Percentiles rank a stretch among this genome's conserved stretches.
phyloP scores from a whole-genome alignment of 1,140 invertebrate species.

The Pristionchus pacificus region DNA sequence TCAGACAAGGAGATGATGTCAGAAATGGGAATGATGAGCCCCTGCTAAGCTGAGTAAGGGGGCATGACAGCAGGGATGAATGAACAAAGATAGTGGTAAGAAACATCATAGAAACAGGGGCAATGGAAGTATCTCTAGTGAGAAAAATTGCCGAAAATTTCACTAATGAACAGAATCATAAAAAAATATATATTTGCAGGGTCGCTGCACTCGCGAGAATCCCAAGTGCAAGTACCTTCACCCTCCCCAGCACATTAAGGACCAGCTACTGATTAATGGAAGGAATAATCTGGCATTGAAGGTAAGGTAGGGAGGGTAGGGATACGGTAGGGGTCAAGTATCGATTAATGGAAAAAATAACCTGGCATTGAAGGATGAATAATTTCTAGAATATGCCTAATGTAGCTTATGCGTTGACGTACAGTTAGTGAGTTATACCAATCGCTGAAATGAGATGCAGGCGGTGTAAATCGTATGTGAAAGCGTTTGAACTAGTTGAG shows the following conservation, averaged over 20 bases:
- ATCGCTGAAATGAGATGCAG: not conserved
- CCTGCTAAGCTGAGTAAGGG: too few species aligned
- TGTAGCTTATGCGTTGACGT: too few species aligned
- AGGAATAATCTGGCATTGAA: constrained; percentile 96
- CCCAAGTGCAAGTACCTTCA: constrained; percentile 99
- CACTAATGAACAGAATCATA: too few species aligned
- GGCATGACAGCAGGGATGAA: too few species aligned
- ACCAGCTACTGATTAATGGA: constrained; percentile 98
- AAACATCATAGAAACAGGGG: too few species aligned
- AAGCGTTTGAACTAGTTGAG: not conserved
- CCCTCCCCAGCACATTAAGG: constrained; percentile 97
- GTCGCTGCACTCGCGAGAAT: constrained; percentile 98
- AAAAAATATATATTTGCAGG: constrained; percentile 69
- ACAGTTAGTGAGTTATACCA: too few species aligned
- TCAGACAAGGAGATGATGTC: too few species aligned
- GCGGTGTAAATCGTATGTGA: not conserved
- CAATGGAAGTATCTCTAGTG: too few species aligned
- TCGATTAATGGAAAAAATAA: not conserved
- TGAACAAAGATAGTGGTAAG: too few species aligned
- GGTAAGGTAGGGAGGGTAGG: constrained; percentile 17
- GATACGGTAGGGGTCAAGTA: not conserved
- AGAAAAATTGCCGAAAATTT: too few species aligned
- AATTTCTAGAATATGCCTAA: too few species aligned
- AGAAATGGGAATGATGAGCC: too few species aligned
- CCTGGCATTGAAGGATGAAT: not conserved